Base-by-base conservation (phyloP, 2,888 invertebrate genomes). In the Zele albiditarsus region DNA sequence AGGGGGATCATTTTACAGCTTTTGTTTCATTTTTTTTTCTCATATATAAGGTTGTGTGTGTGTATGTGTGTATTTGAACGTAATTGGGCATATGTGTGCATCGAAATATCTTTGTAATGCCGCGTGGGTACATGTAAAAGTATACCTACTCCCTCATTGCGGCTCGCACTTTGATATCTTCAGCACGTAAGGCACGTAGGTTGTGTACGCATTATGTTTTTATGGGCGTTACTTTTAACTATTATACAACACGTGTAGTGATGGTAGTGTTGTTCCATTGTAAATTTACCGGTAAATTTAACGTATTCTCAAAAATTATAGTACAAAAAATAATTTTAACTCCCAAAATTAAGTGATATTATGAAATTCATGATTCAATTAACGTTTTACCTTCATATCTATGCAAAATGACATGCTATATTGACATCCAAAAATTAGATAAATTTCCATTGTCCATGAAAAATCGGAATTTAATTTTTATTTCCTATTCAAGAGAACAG, bases 101-200 rank as follows among this genome's bases (percentile, higher is more conserved):
- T 69, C 23, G 23, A 31, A 69, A 69, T 27, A 57, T 57, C 31
- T 33, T 49, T 69, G 68, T 69, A 53, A 42, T 65, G 20, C 38
- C 65, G 38, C 38, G 38, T 57, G 53, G 67, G 46, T 49, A 46
- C 12, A 38, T 65, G 42, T 65, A 67, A n/a, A n/a, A 67, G 31
- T 69, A 69, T 69, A 69, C 6, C 2, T 53, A 69, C 57, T 69
- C 14, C 33, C 28, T 69, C 57, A 57, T 69, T 33, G 68, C 68
- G 68, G 68, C 68, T n/a, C 31, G 53, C 68, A 69, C 68, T 69
- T 69, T 69, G 68, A 69, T 69, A 69, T 57, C 53, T 69, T 31
- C 53, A 31, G 77, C 76, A 77, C 73, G 77, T 73, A 74, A 49
- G 65, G 74, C 74, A 72, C 76, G 73, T 67, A 75, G 74, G 70